A percentile compares a stretch with the other conserved stretches of the same genome.
phyloP scores from a whole-genome alignment of 1,140 invertebrate species.

The Popillia japonica region DNA sequence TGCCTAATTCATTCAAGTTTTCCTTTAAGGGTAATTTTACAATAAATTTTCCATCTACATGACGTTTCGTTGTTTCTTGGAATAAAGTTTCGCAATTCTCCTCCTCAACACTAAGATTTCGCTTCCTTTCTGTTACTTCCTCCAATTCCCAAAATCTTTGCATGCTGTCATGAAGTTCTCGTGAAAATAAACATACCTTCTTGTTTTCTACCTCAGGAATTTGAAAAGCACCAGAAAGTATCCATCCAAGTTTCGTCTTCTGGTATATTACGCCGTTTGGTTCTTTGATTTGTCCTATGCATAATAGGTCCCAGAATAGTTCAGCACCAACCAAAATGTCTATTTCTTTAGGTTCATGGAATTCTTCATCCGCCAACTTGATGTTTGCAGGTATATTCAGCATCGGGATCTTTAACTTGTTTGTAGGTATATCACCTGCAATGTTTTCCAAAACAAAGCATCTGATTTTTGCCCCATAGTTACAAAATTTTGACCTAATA shows the following conservation, averaged over 20 bases:
- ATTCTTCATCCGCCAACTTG: slow-evolving; percentile 7
- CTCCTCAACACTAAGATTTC: not conserved
- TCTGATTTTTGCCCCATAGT: not conserved
- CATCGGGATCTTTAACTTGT: not conserved
- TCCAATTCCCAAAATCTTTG: slow-evolving; percentile 36
- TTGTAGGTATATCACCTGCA: not conserved
- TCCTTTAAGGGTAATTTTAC: slow-evolving; percentile 38
- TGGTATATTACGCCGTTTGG: slow-evolving; percentile 43
- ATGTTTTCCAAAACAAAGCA: slow-evolving; percentile 20
- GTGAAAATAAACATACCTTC: slow-evolving; percentile 7
- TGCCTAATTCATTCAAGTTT: slow-evolving; percentile 24
- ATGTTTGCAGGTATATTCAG: slow-evolving; percentile 33
- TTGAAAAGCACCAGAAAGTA: slow-evolving; percentile 44
- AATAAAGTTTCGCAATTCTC: slow-evolving; percentile 26
- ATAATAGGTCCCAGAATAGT: slow-evolving; percentile 42
- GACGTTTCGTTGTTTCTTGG: not conserved
- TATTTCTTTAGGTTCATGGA: slow-evolving; percentile 18
- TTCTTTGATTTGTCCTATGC: slow-evolving; percentile 44
- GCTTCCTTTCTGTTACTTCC: slow-evolving; percentile 7
- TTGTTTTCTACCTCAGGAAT: not conserved
- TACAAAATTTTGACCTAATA: slow-evolving; percentile 30
- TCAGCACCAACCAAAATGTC: slow-evolving; percentile 28
- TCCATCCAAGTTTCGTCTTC: slow-evolving; percentile 52
- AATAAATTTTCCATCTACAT: slow-evolving; percentile 28
- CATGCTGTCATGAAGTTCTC: slow-evolving; percentile 1